These are phyloP conservation scores for Pristionchus entomophagus DNA, from an alignment of 2,888 invertebrate genomes.

Conservation along the genomic window DNA sequence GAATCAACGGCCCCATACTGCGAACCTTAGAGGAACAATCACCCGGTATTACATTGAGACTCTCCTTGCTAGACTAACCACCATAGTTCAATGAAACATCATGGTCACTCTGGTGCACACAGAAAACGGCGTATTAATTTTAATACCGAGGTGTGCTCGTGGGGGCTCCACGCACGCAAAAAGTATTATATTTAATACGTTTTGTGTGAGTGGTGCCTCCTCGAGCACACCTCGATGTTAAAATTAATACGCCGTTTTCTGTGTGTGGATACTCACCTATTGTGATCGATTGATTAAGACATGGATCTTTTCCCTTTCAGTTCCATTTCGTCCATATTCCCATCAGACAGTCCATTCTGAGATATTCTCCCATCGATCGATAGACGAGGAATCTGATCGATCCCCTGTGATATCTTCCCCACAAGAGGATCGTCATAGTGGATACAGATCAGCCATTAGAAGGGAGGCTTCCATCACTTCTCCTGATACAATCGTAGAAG, in stretches of 20 bases:
- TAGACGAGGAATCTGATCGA: not conserved
- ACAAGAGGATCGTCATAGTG: not conserved
- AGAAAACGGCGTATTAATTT: too few species aligned
- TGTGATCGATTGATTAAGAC: too few species aligned
- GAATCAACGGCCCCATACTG: constrained; percentile 51
- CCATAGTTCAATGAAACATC: too few species aligned
- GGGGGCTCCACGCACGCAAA: too few species aligned
- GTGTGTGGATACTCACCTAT: too few species aligned
- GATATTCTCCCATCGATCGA: not conserved
- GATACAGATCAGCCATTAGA: constrained; percentile 13
- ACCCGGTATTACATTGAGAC: not conserved
- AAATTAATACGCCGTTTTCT: too few species aligned
- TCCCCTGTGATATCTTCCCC: not conserved
- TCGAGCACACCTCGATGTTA: too few species aligned
- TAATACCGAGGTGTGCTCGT: too few species aligned
- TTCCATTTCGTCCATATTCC: not conserved
- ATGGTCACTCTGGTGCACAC: too few species aligned
- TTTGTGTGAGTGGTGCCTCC: too few species aligned
- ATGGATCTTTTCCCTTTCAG: not conserved
- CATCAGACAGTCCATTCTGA: constrained; percentile 2
- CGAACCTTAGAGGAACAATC: constrained; percentile 24
- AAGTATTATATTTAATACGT: too few species aligned
- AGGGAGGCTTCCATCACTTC: not conserved
- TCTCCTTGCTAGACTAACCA: not conserved
- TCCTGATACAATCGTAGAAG: constrained; percentile 9